Evolutionary conservation across 2,113 vertebrate species (phyloP).

Genomic region (Dromiciops gliroides): DNA sequence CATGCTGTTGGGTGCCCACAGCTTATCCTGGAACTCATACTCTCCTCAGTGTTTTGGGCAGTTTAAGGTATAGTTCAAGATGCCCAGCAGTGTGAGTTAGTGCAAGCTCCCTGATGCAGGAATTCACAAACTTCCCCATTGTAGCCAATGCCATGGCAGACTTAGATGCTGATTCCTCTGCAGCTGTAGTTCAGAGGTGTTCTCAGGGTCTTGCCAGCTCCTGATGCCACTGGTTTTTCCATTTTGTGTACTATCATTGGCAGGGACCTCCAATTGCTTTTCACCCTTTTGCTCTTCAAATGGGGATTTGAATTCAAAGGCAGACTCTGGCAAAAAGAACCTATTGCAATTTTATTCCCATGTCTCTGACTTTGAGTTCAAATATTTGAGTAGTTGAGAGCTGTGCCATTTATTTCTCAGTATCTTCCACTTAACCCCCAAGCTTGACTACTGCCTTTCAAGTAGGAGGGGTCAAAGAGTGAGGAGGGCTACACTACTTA

Average conservation of each 20-base stretch:
- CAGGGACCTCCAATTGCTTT: neutral
- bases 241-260: neutral
- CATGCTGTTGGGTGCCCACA: neutral
- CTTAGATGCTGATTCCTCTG: neutral
- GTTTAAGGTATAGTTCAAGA: neutral
- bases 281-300: neutral
- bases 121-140: neutral
- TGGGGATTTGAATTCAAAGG: neutral
- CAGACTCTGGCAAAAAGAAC: neutral
- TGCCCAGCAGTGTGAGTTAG: neutral
- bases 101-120: neutral
- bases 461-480: neutral
- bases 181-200: neutral
- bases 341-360: neutral
- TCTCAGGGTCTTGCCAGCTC: neutral
- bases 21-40: neutral
- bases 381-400: neutral
- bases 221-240: neutral
- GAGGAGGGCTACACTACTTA: neutral
- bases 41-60: neutral
- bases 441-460: neutral
- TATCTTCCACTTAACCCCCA: neutral
- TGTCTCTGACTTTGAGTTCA: neutral
- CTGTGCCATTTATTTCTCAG: neutral
- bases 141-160: neutral